These are phyloP conservation scores for Tenthredo notha DNA, from an alignment of 2,888 invertebrate genomes.

Conservation along the genomic window DNA sequence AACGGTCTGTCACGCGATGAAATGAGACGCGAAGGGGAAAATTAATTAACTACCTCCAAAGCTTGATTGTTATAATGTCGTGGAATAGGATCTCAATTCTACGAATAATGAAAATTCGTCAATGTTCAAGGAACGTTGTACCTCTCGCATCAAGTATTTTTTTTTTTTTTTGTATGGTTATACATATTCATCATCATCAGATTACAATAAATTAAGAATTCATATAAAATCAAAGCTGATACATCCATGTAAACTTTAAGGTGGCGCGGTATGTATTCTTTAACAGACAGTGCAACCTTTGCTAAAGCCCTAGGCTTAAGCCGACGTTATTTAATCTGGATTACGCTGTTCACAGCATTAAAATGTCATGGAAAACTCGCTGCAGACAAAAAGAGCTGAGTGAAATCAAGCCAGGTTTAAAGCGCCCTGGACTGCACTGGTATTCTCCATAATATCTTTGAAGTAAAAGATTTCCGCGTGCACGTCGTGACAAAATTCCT, in stretches of 20 bases:
- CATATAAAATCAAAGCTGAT: not conserved
- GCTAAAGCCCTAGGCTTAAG: conserved; percentile 2
- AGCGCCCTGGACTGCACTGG: not conserved
- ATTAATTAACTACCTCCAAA: not conserved
- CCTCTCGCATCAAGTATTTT: not conserved
- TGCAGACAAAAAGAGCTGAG: not conserved
- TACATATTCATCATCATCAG: not conserved
- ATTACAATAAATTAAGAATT: not conserved
- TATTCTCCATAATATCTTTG: not conserved
- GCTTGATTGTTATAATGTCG: not conserved
- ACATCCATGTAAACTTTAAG: not conserved
- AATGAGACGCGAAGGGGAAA: conserved; percentile 6
- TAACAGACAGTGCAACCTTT: not conserved
- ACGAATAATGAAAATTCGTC: not conserved
- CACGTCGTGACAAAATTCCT: conserved; percentile 7
- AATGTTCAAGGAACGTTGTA: not conserved
- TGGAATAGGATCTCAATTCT: not conserved
- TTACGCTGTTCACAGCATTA: conserved; percentile 41
- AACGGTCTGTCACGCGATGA: conserved; percentile 39
- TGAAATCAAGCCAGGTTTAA: conserved; percentile 21
- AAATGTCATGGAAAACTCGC: conserved; percentile 16
- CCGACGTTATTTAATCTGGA: conserved; percentile 36
- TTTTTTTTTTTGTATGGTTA: not conserved
- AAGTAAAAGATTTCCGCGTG: not conserved
- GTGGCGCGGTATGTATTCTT: not conserved